These are phyloP conservation scores for Drosophila kepulauana DNA, from an alignment of 1,140 invertebrate genomes.

Conservation along the genomic window DNA sequence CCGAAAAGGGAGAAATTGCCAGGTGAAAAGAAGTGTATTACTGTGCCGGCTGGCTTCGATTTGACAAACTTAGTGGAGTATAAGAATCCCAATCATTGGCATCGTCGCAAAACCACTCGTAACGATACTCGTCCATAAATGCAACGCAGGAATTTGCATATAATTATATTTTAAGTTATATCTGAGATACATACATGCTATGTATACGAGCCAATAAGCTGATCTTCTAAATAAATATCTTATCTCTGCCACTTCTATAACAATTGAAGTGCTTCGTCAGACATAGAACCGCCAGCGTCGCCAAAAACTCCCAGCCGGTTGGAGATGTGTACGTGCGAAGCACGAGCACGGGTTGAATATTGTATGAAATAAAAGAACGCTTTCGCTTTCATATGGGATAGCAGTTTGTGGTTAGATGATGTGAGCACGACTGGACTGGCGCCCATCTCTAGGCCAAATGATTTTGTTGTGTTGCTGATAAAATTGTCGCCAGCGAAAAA, in stretches of 20 bases:
- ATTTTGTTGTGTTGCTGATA: constrained; percentile 81
- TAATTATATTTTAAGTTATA: constrained; percentile 9
- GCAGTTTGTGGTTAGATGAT: not conserved
- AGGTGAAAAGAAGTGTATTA: constrained; percentile 10
- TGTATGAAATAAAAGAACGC: not conserved
- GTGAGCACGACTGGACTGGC: constrained; percentile 30
- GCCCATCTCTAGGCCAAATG: constrained; percentile 62
- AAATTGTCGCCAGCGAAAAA: constrained; percentile 82
- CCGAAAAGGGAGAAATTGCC: not conserved
- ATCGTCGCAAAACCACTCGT: constrained; percentile 32
- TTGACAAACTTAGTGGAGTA: constrained; percentile 33
- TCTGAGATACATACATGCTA: not conserved
- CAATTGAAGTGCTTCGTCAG: constrained; percentile 53
- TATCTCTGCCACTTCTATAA: constrained; percentile 21
- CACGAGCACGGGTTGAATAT: not conserved
- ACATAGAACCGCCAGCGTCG: constrained; percentile 66
- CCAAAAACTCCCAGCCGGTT: constrained; percentile 17
- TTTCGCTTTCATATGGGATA: not conserved
- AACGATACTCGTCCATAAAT: constrained; percentile 23
- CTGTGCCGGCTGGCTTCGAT: constrained; percentile 58
- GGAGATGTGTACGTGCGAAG: constrained; percentile 12
- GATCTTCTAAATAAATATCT: constrained; percentile 26
- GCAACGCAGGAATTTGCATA: constrained; percentile 19
- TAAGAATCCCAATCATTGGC: constrained; percentile 64
- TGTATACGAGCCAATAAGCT: not conserved